A percentile compares a stretch with the other conserved stretches of the same genome.
These are phyloP conservation scores for Melieria crassipennis DNA, from an alignment of 2,888 invertebrate species.

Conservation along the genomic window DNA sequence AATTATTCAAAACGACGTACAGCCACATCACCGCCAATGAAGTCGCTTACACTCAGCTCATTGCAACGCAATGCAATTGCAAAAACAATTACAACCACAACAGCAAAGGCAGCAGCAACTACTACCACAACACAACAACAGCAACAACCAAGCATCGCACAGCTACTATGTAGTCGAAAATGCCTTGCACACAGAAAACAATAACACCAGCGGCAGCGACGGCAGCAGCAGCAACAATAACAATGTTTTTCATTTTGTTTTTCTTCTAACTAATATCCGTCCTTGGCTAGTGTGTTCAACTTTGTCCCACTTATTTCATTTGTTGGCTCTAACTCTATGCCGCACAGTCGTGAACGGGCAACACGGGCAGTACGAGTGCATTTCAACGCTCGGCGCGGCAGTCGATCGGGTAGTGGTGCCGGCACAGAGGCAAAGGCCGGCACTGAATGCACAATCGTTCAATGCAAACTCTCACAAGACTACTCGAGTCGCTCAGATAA, in stretches of 20 bases:
- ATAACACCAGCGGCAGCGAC: background rate
- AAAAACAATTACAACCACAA: too few relatives aligned
- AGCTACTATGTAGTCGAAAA: too few relatives aligned
- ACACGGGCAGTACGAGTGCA: background rate
- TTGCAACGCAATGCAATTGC: too few relatives aligned
- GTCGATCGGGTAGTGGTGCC: constrained; percentile 4
- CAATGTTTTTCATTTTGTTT: constrained; percentile 42
- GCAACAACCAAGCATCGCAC: too few relatives aligned
- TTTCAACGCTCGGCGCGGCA: constrained; percentile 15
- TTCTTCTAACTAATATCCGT: constrained; percentile 65
- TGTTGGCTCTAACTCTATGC: constrained; percentile 53
- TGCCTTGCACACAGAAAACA: too few relatives aligned
- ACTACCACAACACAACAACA: too few relatives aligned
- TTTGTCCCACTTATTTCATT: constrained; percentile 66
- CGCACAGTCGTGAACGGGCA: constrained; percentile 26
- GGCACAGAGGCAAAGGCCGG: constrained; percentile 26
- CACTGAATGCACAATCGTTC: constrained; percentile 23
- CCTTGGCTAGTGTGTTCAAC: constrained; percentile 68
- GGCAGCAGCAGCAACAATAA: background rate
- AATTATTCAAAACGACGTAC: too few relatives aligned
- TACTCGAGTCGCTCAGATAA: constrained; percentile 34
- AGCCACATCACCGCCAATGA: too few relatives aligned
- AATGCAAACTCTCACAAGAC: constrained; percentile 23
- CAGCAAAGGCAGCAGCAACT: too few relatives aligned
- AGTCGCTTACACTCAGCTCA: too few relatives aligned